Conservation (phyloP, 2,113 vertebrate genomes). For the Paradoxurus hermaphroditus region DNA sequence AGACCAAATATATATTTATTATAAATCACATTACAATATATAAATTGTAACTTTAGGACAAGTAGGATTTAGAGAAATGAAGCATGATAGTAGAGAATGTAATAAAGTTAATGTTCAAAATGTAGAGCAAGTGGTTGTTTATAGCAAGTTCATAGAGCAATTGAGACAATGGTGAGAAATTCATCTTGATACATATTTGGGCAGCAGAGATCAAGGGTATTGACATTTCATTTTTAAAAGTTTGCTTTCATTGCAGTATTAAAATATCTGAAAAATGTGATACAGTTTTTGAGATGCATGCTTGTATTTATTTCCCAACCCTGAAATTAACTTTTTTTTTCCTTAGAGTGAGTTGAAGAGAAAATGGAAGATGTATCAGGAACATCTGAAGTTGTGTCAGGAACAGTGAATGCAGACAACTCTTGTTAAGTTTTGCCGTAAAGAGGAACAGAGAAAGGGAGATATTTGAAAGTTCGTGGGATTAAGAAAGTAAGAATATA, state of each 20-base stretch:
- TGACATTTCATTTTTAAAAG: neutral
- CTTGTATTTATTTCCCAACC: neutral
- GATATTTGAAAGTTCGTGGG: neutral
- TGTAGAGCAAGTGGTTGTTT: neutral
- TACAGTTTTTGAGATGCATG: neutral
- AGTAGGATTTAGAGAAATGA: neutral
- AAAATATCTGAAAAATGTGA: neutral
- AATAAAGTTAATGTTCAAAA: neutral
- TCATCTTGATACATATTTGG: neutral
- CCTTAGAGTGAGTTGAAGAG: too few relatives aligned
- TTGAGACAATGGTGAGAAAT: neutral
- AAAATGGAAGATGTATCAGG: too few relatives aligned
- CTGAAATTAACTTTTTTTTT: too few relatives aligned
- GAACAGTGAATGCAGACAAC: too few relatives aligned
- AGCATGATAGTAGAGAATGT: neutral
- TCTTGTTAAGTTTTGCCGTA: too few relatives aligned
- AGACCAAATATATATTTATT: neutral
- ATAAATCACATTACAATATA: neutral
- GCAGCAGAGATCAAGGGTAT: neutral
- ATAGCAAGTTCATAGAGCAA: neutral
- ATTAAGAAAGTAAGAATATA: neutral
- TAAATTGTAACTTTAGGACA: neutral
- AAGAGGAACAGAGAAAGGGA: neutral
- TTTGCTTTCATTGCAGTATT: neutral
- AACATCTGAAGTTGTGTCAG: too few relatives aligned